Evolutionary conservation across 2,888 invertebrate genomes (phyloP).

Genomic region (Lysandra bellargus): DNA sequence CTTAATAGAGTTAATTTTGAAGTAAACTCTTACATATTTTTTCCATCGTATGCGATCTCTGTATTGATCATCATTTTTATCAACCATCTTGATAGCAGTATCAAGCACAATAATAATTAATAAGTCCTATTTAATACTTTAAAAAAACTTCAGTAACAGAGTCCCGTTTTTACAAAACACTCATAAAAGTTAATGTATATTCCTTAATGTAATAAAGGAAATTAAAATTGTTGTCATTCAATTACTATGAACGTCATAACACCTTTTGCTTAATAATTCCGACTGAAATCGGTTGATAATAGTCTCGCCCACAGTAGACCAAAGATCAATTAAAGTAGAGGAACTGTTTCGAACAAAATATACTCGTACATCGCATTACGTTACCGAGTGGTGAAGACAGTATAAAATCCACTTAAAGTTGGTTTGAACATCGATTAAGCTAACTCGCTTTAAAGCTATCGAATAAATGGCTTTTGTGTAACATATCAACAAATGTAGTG

Average conservation of each 20-base stretch:
- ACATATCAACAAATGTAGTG: neutral
- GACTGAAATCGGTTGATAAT: slow-evolving; percentile 15
- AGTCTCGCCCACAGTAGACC: neutral
- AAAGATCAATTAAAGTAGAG: neutral
- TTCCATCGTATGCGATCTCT: too few relatives aligned
- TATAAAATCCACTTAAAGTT: neutral
- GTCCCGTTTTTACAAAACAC: too few relatives aligned
- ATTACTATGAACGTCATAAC: neutral
- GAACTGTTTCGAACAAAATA: neutral
- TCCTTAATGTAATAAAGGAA: neutral
- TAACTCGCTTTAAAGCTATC: neutral
- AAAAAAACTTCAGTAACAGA: too few relatives aligned
- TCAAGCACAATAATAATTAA: too few relatives aligned
- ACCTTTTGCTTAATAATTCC: neutral
- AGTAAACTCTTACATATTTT: too few relatives aligned
- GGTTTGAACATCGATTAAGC: neutral
- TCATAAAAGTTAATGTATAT: too few relatives aligned
- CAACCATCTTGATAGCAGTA: too few relatives aligned
- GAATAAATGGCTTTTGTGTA: neutral
- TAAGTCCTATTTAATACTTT: too few relatives aligned
- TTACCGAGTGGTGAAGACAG: neutral
- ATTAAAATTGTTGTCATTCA: neutral
- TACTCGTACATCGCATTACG: neutral
- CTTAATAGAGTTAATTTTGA: too few relatives aligned
- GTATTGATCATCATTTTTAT: too few relatives aligned